These are phyloP conservation scores for Anableps anableps DNA, from an alignment of 2,797 vertebrate species.

Conservation along the genomic window DNA sequence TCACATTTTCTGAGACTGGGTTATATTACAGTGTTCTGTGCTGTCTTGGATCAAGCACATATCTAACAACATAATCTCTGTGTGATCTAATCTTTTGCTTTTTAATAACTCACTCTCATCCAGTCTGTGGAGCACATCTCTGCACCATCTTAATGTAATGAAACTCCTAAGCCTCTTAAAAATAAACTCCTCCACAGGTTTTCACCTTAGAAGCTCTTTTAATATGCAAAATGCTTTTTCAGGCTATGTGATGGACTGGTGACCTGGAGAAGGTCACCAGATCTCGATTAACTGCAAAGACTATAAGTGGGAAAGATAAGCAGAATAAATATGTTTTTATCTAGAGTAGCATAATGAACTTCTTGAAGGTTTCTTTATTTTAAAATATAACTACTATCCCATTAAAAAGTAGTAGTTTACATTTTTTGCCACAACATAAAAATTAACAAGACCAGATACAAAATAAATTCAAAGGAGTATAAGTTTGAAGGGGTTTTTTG, in stretches of 20 bases:
- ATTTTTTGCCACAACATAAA: neutral
- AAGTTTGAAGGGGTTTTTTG: too few species aligned
- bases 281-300: neutral
- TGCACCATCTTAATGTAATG: constrained; percentile 2
- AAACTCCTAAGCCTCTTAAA: neutral
- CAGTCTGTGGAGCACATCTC: neutral
- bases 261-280: neutral
- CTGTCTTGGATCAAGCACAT: neutral
- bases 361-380: neutral
- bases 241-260: neutral
- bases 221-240: neutral
- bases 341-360: too few species aligned
- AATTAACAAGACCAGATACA: neutral
- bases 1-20: neutral
- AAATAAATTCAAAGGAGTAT: neutral
- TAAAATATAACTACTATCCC: neutral
- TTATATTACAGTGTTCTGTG: neutral
- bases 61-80: neutral
- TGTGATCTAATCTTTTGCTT: constrained; percentile 3
- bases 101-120: neutral
- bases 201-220: neutral
- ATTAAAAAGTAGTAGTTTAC: neutral
- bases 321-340: neutral
- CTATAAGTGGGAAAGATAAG: neutral
- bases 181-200: neutral